Evolutionary conservation across 2,888 invertebrate species (phyloP).

Genomic region (Archips crataeganus): DNA sequence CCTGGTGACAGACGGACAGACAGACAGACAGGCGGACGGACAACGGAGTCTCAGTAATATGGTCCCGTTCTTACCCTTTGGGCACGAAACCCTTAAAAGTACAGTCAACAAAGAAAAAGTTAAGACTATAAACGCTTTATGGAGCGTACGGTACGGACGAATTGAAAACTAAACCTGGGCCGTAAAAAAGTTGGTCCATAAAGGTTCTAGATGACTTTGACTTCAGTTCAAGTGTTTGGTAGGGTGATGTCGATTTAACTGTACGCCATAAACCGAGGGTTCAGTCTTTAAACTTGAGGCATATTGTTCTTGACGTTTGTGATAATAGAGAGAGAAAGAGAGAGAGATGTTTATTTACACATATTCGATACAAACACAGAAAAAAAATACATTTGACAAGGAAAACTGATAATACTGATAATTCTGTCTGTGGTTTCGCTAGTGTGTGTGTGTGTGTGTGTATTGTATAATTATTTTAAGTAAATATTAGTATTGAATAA

Average conservation of each 20-base stretch:
- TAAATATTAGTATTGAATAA: no score
- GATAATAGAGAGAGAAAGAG: no score
- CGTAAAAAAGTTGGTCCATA: slow-evolving; percentile 33
- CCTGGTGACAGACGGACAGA: no score
- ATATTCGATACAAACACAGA: no score
- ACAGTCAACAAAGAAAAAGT: slow-evolving; percentile 8
- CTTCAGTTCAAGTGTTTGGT: slow-evolving; percentile 6
- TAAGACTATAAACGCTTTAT: slow-evolving; percentile 29
- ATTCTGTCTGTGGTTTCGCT: background rate
- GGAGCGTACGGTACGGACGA: slow-evolving; percentile 17
- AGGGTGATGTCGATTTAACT: slow-evolving; percentile 10
- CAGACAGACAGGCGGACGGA: no score
- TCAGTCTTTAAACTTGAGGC: background rate
- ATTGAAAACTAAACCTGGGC: slow-evolving; percentile 36
- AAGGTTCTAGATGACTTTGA: slow-evolving; percentile 20
- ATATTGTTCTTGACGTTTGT: slow-evolving; percentile 1
- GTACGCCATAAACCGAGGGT: slow-evolving; percentile 7
- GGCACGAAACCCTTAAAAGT: background rate
- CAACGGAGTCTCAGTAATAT: no score
- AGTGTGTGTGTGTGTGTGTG: no score
- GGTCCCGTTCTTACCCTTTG: no score
- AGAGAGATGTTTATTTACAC: no score
- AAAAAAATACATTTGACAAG: no score
- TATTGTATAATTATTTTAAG: no score
- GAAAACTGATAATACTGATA: no score